Evolutionary conservation across 2,797 vertebrate species (phyloP).

Genomic region (Paguma larvata): DNA sequence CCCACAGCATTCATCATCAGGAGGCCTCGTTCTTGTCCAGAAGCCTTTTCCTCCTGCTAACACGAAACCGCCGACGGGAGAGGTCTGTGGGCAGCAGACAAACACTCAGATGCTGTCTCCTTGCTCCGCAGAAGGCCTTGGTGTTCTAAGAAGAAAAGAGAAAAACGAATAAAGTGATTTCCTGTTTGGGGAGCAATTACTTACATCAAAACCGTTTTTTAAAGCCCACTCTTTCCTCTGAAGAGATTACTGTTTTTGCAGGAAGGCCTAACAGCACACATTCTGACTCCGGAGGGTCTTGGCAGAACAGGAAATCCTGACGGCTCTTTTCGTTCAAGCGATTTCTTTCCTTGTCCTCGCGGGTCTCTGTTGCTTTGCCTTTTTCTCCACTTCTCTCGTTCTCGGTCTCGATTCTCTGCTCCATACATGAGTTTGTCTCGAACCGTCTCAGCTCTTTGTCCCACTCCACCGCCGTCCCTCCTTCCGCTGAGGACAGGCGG

Average conservation of each 20-base stretch:
- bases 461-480: neutral
- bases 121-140: constrained; percentile 23
- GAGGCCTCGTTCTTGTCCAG: neutral
- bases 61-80: neutral
- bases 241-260: constrained; percentile 41
- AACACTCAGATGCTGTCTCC: neutral
- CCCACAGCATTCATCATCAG: neutral
- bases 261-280: neutral
- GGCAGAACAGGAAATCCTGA: constrained; percentile 46
- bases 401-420: neutral
- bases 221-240: constrained; percentile 34
- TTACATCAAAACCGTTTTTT: constrained; percentile 46
- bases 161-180: constrained; percentile 35
- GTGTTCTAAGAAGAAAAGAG: neutral
- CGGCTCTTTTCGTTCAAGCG: neutral
- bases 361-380: neutral
- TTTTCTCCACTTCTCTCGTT: neutral
- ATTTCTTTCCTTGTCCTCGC: neutral
- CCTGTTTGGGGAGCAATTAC: neutral
- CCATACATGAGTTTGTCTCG: neutral
- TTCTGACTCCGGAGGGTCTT: constrained; percentile 26
- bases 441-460: neutral
- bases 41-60: constrained; percentile 21
- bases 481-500: neutral
- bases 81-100: constrained; percentile 48